Conservation (phyloP, 2,113 vertebrate species). For the Chionomys nivalis region DNA sequence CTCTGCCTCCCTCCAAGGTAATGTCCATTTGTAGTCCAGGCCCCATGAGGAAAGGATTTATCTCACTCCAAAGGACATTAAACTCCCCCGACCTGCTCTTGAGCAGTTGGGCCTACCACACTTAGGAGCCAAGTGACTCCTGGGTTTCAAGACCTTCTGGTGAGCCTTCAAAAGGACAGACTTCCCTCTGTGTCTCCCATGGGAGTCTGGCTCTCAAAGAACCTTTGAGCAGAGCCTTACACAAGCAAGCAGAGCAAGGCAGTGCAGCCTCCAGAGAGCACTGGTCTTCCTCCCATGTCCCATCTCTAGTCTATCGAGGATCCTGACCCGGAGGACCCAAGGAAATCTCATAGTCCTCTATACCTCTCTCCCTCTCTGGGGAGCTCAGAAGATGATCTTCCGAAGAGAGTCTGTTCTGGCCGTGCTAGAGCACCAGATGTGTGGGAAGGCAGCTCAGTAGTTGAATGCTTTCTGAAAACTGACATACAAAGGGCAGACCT, state of each 20-base stretch:
- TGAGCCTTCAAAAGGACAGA: neutral
- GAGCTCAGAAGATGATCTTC: neutral
- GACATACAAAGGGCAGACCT: neutral
- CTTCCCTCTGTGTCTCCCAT: neutral
- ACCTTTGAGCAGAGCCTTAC: neutral
- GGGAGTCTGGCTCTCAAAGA: neutral
- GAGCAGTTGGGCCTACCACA: neutral
- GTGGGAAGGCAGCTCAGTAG: neutral
- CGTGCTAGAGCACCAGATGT: neutral
- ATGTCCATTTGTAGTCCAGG: slow-evolving; percentile 36
- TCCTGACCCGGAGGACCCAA: neutral
- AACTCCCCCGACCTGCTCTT: neutral
- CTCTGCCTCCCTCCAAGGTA: neutral
- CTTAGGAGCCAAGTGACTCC: neutral
- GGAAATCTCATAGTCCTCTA: neutral
- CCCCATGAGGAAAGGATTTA: neutral
- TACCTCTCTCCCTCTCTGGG: neutral
- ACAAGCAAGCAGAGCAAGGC: neutral
- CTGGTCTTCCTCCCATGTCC: neutral
- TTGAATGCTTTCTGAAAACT: neutral
- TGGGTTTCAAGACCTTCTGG: neutral
- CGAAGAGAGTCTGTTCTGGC: neutral
- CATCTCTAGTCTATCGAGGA: neutral
- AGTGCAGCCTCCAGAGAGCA: neutral
- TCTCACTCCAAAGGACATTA: slow-evolving; percentile 8